Evolutionary conservation across 2,888 invertebrate genomes (phyloP), one percentile per base, ranked within the genome.

Genomic region (Ormyrus pomaceus): DNA sequence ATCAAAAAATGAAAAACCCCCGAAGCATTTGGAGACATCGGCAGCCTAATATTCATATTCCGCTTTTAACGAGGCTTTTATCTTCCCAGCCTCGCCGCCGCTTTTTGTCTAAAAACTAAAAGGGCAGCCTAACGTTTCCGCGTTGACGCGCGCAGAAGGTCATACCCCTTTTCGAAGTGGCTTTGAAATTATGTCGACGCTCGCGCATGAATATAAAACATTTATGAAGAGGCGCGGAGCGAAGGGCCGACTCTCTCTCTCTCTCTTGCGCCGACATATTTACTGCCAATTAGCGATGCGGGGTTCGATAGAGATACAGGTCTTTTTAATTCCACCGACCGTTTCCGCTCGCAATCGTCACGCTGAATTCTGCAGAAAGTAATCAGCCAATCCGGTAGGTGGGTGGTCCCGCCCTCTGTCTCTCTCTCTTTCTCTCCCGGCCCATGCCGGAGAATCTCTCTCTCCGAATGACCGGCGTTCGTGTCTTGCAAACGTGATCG

Each of bases 381-480:
- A 84, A 85, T 85, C 84, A 81, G 83, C 84, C 83, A 84, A 85
- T 85, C 85, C 84, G 84, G 82, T 84, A 83, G 85, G 86, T 88
- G 88, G 88, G 88, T 88, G 88, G 88, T 88, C 88, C 80, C 81
- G 71, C 71, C 45, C 53, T 13, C 51, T n/a, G 68, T 76, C 69
- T 75, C 62, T 66, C 73, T 69, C 51, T 51, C 48, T 59, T 50
- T 72, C 61, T 82, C 84, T 84, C 82, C 45, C 75, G 19, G 59
- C 58, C 59, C 48, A 13, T 19, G 34, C 34, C 34, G 34, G 34
- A 34, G 34, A 34, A 34, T 34, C 19, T 19, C 34, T 34, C 34
- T 34, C 34, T 88, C 86, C 84, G 86, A 88, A 89, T 89, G 88
- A 89, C 87, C 87, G 86, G 84, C 86, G 87, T 86, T 84, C 87